These are phyloP conservation scores for Acyrthosiphon pisum DNA, from an alignment of 1,140 invertebrate genomes.

Conservation along the genomic window DNA sequence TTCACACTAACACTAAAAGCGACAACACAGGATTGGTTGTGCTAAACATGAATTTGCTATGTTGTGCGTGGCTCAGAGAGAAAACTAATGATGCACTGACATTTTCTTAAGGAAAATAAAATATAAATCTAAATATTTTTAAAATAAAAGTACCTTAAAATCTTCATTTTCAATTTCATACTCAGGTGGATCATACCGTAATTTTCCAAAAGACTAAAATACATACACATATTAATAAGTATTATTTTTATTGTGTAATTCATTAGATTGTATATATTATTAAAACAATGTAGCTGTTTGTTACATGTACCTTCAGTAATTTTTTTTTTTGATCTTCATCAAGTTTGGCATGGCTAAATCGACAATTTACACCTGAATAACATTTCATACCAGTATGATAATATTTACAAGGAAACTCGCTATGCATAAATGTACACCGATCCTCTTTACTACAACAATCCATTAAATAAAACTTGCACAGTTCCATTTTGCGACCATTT, in stretches of 20 bases:
- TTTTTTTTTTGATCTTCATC: constrained; percentile 75
- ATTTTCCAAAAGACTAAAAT: constrained; percentile 52
- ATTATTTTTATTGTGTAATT: not conserved
- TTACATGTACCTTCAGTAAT: constrained; percentile 68
- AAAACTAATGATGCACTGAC: no score
- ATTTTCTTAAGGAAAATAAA: not conserved
- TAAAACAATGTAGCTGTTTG: not conserved
- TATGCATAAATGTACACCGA: constrained; percentile 96
- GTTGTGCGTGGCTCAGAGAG: no score
- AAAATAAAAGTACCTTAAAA: constrained; percentile 37
- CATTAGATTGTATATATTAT: not conserved
- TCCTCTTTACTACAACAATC: constrained; percentile 94
- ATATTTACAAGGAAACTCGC: constrained; percentile 97
- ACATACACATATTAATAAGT: not conserved
- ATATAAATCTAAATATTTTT: not conserved
- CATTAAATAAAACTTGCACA: constrained; percentile 97
- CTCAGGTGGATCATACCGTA: constrained; percentile 49
- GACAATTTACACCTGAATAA: constrained; percentile 81
- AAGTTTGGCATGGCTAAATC: constrained; percentile 89
- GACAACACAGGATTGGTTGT: no score
- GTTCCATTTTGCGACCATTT: constrained; percentile 86
- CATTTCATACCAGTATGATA: constrained; percentile 92
- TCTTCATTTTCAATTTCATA: constrained; percentile 44
- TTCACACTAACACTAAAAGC: no score
- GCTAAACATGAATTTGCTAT: no score